These are phyloP conservation scores for Diorhabda sublineata DNA, from an alignment of 1,140 invertebrate genomes.

Conservation along the genomic window DNA sequence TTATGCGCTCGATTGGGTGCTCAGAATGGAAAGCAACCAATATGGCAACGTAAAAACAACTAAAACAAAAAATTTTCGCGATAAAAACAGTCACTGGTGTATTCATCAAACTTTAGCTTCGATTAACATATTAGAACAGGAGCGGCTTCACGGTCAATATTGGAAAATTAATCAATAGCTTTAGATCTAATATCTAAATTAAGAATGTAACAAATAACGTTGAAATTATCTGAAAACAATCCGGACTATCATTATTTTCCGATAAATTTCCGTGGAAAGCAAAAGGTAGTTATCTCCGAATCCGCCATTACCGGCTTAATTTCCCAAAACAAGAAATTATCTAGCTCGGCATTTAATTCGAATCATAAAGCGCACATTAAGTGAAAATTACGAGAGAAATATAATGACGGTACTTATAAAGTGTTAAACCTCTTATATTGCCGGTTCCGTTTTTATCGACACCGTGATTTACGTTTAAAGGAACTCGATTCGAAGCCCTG, in stretches of 20 bases:
- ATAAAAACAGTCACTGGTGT: too few species aligned
- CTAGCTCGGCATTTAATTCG: constrained; percentile 17
- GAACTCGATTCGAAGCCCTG: constrained; percentile 11
- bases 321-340: constrained; percentile 21
- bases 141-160: too few species aligned
- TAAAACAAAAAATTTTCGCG: too few species aligned
- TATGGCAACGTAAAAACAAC: too few species aligned
- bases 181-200: background rate
- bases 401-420: constrained; percentile 19
- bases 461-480: constrained; percentile 17
- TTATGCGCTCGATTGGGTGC: too few species aligned
- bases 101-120: too few species aligned
- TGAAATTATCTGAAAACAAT: too few species aligned
- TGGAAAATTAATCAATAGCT: background rate
- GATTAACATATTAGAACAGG: too few species aligned
- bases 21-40: too few species aligned
- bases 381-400: constrained; percentile 17
- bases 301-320: constrained; percentile 16
- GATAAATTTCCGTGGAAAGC: background rate
- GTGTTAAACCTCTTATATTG: constrained; percentile 20
- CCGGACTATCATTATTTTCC: too few species aligned
- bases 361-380: constrained; percentile 20
- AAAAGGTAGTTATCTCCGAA: constrained; percentile 5
- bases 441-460: constrained; percentile 22
- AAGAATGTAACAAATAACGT: constrained; percentile 6